Conservation (phyloP, 37 sponge, comb jelly and placozoan species). For the Crambe crambe region DNA sequence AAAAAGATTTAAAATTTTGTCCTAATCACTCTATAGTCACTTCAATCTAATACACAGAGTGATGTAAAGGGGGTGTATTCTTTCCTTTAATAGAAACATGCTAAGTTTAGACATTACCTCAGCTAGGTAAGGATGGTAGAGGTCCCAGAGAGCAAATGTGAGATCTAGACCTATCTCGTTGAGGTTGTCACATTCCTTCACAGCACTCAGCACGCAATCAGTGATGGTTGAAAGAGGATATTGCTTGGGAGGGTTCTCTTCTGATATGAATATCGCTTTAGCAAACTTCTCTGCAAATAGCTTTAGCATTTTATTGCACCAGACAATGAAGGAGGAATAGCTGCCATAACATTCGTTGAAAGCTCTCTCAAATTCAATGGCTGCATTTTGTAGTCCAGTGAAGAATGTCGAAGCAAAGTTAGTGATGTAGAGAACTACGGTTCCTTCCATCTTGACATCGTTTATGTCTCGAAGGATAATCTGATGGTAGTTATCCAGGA, state of each 20-base stretch:
- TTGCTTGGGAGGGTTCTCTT: neutral
- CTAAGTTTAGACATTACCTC: conserved; percentile 33
- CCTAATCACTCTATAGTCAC: neutral
- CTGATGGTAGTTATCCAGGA: conserved; percentile 75
- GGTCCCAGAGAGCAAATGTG: conserved; percentile 36
- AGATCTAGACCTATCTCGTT: conserved; percentile 55
- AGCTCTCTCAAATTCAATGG: conserved; percentile 80
- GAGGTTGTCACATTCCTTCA: conserved; percentile 53
- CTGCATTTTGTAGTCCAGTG: conserved; percentile 67
- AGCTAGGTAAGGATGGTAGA: conserved; percentile 41
- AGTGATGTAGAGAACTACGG: conserved; percentile 76
- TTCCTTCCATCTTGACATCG: conserved; percentile 89
- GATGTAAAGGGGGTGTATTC: no score
- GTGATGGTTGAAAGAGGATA: conserved; percentile 43
- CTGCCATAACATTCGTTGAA: conserved; percentile 69
- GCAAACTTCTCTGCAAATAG: conserved; percentile 45
- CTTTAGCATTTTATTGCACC: conserved; percentile 79
- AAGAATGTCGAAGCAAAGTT: conserved; percentile 83
- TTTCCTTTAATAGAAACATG: no score
- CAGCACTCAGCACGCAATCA: conserved; percentile 66
- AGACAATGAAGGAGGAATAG: conserved; percentile 89
- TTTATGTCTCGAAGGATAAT: conserved; percentile 63
- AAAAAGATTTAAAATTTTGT: neutral
- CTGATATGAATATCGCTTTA: conserved; percentile 40
- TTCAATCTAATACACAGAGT: neutral